Evolutionary conservation across 2,113 vertebrate genomes (phyloP).

Genomic region (Aegypius monachus): DNA sequence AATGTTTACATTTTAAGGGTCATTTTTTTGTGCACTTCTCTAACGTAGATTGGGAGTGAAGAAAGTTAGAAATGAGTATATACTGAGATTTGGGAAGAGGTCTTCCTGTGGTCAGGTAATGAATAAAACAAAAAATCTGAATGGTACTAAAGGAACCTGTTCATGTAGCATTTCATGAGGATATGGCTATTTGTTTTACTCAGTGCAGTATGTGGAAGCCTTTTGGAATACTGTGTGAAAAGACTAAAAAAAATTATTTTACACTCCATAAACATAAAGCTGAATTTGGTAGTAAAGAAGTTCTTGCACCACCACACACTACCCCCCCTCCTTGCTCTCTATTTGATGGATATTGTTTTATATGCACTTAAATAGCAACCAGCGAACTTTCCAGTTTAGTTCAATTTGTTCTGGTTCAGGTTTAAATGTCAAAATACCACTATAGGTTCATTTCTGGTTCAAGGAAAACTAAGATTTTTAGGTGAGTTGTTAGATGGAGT

Average conservation of each 20-base stretch:
- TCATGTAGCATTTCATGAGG: not conserved
- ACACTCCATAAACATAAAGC: not conserved
- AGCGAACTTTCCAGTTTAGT: not conserved
- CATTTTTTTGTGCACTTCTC: not conserved
- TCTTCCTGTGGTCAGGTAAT: not conserved
- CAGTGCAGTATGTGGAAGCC: not conserved
- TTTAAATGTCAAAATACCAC: not conserved
- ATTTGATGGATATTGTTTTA: not conserved
- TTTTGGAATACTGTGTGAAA: not conserved
- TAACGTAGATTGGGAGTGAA: not conserved
- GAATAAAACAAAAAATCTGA: not conserved
- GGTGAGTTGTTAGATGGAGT: not conserved
- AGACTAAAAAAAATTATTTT: not conserved
- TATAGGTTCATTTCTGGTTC: not conserved
- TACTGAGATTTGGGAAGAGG: not conserved
- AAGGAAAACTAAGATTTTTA: not conserved
- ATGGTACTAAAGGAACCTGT: not conserved
- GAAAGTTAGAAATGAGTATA: not conserved
- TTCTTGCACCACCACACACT: not conserved
- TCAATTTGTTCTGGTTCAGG: not conserved
- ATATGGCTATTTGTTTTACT: not conserved
- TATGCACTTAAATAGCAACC: not conserved
- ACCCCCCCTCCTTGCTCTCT: accelerated
- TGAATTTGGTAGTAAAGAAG: not conserved
- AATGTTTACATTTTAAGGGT: not conserved